Percentiles rank a stretch among this genome's conserved stretches.
Evolutionary conservation across 2,113 vertebrate species (phyloP).

Genomic region (Ageneiosus marmoratus): DNA sequence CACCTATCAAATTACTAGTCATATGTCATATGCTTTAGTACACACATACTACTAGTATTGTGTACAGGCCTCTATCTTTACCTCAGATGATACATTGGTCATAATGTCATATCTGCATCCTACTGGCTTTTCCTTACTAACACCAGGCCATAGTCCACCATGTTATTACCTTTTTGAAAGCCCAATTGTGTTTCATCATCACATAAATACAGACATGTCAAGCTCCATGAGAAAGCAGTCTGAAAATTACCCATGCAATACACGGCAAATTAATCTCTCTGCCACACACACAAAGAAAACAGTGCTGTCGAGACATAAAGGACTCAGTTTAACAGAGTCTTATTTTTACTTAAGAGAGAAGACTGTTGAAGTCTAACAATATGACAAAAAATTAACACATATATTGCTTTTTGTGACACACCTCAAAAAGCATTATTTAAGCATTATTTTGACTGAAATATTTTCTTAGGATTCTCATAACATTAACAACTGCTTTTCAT

Average conservation of each 20-base stretch:
- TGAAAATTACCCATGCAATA: not conserved
- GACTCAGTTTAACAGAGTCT: not conserved
- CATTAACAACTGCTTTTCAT: not conserved
- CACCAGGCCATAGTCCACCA: slow-evolving; percentile 3
- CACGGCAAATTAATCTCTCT: not conserved
- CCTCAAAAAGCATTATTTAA: too few species aligned
- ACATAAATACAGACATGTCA: not conserved
- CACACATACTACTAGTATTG: not conserved
- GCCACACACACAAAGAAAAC: not conserved
- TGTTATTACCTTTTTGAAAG: slow-evolving; percentile 1
- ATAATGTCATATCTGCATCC: slow-evolving; percentile 8
- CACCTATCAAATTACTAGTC: too few species aligned
- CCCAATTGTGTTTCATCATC: not conserved
- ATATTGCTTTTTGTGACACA: too few species aligned
- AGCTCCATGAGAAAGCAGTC: not conserved
- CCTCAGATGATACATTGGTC: not conserved
- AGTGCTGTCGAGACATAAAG: not conserved
- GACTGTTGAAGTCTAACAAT: not conserved
- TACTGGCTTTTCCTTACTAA: not conserved
- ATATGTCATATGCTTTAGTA: not conserved
- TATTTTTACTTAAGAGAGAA: not conserved
- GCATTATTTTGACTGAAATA: not conserved
- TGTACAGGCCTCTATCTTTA: not conserved
- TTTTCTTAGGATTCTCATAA: not conserved
- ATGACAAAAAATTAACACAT: too few species aligned